These are phyloP conservation scores for Chamaea fasciata DNA, from an alignment of 2,113 vertebrate species.

Conservation along the genomic window DNA sequence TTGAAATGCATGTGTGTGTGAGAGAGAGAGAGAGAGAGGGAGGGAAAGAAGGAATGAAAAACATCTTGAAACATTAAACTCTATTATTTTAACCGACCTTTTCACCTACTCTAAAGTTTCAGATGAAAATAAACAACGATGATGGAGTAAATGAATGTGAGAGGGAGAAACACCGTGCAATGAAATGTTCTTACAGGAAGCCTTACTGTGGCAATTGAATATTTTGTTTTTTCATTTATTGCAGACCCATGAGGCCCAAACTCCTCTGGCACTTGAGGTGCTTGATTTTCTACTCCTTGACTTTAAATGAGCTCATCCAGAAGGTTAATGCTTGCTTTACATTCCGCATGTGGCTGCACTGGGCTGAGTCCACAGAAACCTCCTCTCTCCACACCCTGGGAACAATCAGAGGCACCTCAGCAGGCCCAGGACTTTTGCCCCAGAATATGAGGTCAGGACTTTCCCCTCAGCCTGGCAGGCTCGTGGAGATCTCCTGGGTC, in stretches of 20 bases:
- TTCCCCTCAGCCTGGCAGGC: neutral
- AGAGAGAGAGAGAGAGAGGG: neutral
- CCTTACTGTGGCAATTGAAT: neutral
- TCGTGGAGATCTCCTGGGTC: neutral
- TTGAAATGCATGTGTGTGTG: neutral
- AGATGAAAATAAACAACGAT: neutral
- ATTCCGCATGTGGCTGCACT: neutral
- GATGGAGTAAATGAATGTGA: neutral
- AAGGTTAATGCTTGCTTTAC: neutral
- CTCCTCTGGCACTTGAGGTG: neutral
- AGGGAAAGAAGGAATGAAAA: neutral
- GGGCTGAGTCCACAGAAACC: neutral
- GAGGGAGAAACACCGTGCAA: neutral
- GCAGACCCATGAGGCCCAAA: neutral
- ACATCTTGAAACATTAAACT: neutral
- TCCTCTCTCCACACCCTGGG: neutral
- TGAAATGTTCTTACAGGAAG: neutral
- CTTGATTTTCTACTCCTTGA: neutral
- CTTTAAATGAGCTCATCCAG: neutral
- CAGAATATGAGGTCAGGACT: neutral
- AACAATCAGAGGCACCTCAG: neutral
- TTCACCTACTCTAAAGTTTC: neutral
- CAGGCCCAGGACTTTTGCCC: neutral
- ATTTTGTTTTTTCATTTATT: neutral
- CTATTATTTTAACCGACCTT: neutral